These are phyloP conservation scores for Lates japonicus DNA, from an alignment of 2,797 vertebrate genomes.

Conservation along the genomic window DNA sequence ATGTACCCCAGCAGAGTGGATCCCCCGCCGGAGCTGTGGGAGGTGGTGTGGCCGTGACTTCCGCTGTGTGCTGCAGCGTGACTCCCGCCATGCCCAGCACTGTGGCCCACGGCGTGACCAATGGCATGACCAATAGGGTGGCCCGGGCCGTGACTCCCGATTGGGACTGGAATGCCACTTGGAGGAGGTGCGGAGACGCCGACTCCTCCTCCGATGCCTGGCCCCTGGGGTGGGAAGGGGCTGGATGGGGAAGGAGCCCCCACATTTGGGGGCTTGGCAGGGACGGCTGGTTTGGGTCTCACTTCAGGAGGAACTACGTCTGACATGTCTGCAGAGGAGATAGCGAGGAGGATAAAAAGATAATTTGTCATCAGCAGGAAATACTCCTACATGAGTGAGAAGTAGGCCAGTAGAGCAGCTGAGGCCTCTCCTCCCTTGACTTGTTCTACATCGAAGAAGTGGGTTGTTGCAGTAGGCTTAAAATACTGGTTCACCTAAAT, in stretches of 20 bases:
- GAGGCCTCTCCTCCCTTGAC: conserved; percentile 9
- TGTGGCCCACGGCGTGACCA: conserved; percentile 35
- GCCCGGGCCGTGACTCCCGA: conserved; percentile 65
- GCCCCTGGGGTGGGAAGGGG: conserved; percentile 81
- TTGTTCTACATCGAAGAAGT: conserved; percentile 35
- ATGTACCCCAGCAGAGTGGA: conserved; percentile 94
- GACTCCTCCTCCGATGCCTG: conserved; percentile 59
- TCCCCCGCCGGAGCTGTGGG: conserved; percentile 73
- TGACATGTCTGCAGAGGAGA: conserved; percentile 90
- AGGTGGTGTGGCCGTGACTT: conserved; percentile 56
- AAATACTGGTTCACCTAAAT: neutral
- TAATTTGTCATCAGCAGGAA: neutral
- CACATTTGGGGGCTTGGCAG: conserved; percentile 92
- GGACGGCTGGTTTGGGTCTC: conserved; percentile 93
- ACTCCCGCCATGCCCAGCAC: conserved; percentile 34
- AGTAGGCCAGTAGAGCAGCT: conserved; percentile 61
- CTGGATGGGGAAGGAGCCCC: conserved; percentile 75
- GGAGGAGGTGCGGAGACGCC: conserved; percentile 57
- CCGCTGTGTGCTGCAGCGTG: conserved; percentile 55
- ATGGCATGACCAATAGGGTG: conserved; percentile 50
- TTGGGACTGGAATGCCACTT: conserved; percentile 76
- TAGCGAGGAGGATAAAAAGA: conserved; percentile 37
- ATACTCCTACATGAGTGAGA: neutral
- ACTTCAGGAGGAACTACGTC: conserved; percentile 94
- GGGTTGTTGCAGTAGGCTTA: neutral